phyloP scores from a whole-genome alignment of 2,113 vertebrate species.

The Mirounga angustirostris region DNA sequence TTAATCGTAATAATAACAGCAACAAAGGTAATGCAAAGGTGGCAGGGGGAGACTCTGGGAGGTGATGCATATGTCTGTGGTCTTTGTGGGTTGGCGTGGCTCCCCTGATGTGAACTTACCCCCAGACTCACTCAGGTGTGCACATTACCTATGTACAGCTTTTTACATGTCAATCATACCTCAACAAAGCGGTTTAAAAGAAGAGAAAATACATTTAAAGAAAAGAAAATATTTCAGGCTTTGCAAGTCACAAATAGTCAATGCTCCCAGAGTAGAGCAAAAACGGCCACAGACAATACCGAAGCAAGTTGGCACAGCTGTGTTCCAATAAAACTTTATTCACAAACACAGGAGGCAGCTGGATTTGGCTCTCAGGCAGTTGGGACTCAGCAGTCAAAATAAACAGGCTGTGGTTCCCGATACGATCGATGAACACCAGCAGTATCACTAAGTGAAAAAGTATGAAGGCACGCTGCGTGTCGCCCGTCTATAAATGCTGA shows the following conservation, averaged over 20 bases:
- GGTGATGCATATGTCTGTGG: rapidly evolving
- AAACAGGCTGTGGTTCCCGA: rapidly evolving
- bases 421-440: rapidly evolving
- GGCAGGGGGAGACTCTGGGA: too few species aligned
- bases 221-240: not conserved
- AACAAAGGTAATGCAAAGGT: rapidly evolving
- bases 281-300: rapidly evolving
- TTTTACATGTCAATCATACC: not conserved
- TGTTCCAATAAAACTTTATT: not conserved
- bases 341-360: rapidly evolving
- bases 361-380: rapidly evolving
- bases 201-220: not conserved
- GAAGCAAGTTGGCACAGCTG: rapidly evolving
- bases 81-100: not conserved
- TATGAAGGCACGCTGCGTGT: rapidly evolving
- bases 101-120: not conserved
- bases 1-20: not conserved
- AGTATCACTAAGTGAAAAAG: rapidly evolving
- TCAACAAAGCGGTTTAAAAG: not conserved
- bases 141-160: not conserved
- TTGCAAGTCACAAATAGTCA: rapidly evolving
- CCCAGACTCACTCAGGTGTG: not conserved
- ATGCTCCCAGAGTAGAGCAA: rapidly evolving
- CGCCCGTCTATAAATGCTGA: rapidly evolving
- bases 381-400: not conserved